Base-by-base conservation (phyloP, 2,888 invertebrate genomes). In the Trichogramma dendrolimi region DNA sequence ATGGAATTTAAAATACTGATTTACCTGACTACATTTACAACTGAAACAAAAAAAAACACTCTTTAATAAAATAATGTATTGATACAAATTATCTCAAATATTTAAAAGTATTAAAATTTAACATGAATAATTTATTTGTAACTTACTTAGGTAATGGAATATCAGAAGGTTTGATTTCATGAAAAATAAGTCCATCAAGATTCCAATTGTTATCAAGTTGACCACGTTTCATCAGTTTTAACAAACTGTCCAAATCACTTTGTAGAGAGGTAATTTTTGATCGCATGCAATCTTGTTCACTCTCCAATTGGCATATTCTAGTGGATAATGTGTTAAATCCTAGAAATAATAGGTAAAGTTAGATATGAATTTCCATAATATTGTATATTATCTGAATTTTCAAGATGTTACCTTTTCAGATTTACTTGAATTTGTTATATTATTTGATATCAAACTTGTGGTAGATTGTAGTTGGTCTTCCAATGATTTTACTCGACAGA, bases 141-240 rank as follows among this genome's bases (percentile, higher is more conserved):
- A 67, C 72, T 72, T 71, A 78, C 78, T 72, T 68, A 1, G 69
- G 68, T 54, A 66, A 53, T 51, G 75, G 75, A 64, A 79, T 76
- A 59, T 77, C 73, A 4, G 63, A 63, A 8, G 72, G 70, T 38
- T 69, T 66, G 55, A 85, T 81, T 63, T 82, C 83, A 67, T 79
- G 81, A 75, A 85, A 85, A 70, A 80, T 80, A 67, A 85, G 82
- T 14, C 81, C 83, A 44, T 83, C 80, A 1, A 83, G 77, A 61
- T 80, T 79, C 81, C 83, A 82, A 73, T 74, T 71, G 73, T 84
- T 83, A 67, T 80, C 80, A 68, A 81, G 81, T 0, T 82, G 72
- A 47, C 83, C 81, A 4, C 84, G 75, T 8, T 83, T 79, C 71
- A 85, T 78, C 67, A 84, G 79, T 72, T 85, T 82, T 54, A 85